Evolutionary conservation across 2,888 invertebrate genomes (phyloP).

Genomic region (Ophraella communa): DNA sequence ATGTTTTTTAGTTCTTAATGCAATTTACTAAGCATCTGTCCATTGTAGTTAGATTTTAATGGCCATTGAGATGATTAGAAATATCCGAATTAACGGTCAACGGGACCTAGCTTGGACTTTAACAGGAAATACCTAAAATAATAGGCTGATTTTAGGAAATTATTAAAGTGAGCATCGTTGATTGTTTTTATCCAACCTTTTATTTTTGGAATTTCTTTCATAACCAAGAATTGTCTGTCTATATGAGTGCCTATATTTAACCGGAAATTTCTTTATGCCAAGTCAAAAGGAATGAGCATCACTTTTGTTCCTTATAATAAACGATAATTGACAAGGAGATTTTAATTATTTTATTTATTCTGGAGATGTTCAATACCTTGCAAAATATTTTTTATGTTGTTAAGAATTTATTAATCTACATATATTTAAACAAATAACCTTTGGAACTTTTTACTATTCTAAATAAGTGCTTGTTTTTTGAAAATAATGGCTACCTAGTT

Average conservation of each 20-base stretch:
- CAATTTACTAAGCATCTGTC: not conserved
- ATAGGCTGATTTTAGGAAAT: not conserved
- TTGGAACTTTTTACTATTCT: too few species aligned
- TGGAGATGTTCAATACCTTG: too few species aligned
- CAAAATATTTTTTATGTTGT: too few species aligned
- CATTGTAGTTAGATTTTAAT: slow-evolving; percentile 10
- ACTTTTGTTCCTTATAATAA: not conserved
- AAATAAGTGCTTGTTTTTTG: too few species aligned
- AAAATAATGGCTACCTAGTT: too few species aligned
- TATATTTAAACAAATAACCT: too few species aligned
- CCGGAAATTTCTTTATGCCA: slow-evolving; percentile 29
- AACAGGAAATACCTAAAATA: slow-evolving; percentile 9
- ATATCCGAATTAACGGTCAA: slow-evolving; percentile 24
- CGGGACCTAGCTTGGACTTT: slow-evolving; percentile 35
- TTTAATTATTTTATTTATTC: too few species aligned
- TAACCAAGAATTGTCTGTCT: slow-evolving; percentile 62
- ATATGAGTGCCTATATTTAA: slow-evolving; percentile 67
- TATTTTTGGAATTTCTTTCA: slow-evolving; percentile 6
- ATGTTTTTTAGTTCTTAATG: slow-evolving; percentile 20
- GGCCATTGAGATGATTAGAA: not conserved
- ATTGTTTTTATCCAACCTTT: not conserved
- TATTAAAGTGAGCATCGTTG: slow-evolving; percentile 59
- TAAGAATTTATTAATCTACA: too few species aligned
- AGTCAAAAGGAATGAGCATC: slow-evolving; percentile 8
- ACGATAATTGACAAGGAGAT: not conserved